Evolutionary conservation across 2,797 vertebrate genomes (phyloP), one percentile per base, ranked within the genome.

Genomic region (Premnoplex brunnescens): DNA sequence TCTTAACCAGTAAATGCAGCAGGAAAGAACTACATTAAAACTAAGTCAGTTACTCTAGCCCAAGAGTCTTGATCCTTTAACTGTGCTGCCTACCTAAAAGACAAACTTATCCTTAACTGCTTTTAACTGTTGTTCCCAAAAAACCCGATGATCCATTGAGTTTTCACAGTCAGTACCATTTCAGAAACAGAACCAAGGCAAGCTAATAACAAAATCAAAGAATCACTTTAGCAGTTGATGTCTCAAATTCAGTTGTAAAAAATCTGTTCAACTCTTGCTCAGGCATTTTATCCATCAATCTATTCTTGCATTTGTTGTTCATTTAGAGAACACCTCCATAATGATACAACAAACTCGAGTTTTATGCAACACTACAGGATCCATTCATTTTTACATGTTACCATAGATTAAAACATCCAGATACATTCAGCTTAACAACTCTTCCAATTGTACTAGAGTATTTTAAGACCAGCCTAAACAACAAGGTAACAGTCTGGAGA

Each of bases 1-100:
- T 46, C 76, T 54, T 54, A 85, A 71, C 8, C 23, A 88, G 14
- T 4, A 89, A 83, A 81, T 36, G 36, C 49, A 92, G 21, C 18
- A 24, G 1, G 2, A 71, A 82, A 90, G 28, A 23, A 64, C 36
- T 28, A 46, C 10, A n/a, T 13, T 7, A 77, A 68, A 92, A 79
- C 44, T n/a, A 55, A 59, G 51, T 2, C 2, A 1, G 10, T 44
- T 41, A 63, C 26, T 30, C 37, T 10, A 73, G 46, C 32, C 14
- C 20, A 52, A 52, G 15, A 46, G 9, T 26, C 51, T 58, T 36
- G 27, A 67, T 26, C 23, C 37, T 63, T 71, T 58, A 48, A 62
- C 9, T 0, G 0, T 0, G 0, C 2, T 51, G 27, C 21, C 48
- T 48, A 44, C 13, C 9, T n/a, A 52, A 12, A 84, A 44, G 9